phyloP scores from a whole-genome alignment of 2,888 invertebrate genomes.

The Pristionchus maxplancki region DNA sequence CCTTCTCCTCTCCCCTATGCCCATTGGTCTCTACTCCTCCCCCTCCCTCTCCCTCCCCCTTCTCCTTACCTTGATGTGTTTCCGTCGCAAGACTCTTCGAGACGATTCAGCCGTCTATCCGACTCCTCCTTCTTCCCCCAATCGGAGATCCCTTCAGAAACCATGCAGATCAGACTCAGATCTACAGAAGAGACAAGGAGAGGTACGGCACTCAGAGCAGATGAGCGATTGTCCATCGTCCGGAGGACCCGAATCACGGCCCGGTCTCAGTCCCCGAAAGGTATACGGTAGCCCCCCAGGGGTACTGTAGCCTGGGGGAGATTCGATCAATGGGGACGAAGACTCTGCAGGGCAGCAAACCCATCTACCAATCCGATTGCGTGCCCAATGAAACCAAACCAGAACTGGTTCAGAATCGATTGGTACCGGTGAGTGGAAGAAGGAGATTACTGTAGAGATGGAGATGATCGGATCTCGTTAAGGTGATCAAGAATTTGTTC shows the following conservation, averaged over 20 bases:
- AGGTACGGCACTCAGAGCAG: background rate
- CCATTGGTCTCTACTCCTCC: too few relatives aligned
- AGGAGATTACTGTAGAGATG: background rate
- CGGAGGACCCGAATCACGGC: background rate
- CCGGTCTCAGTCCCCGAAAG: background rate
- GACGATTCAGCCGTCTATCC: background rate
- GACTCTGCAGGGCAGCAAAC: background rate
- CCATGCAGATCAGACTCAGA: background rate
- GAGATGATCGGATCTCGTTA: background rate
- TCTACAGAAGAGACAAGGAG: background rate
- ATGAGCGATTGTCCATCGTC: background rate
- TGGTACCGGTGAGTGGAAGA: background rate
- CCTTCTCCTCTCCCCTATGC: background rate
- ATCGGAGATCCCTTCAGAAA: background rate
- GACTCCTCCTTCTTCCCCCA: background rate
- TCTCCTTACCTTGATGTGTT: background rate
- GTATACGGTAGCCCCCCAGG: background rate
- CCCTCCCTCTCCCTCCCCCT: too few relatives aligned
- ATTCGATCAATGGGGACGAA: background rate
- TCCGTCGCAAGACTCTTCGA: background rate
- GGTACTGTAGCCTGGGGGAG: constrained; percentile 4
- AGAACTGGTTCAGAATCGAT: constrained; percentile 26
- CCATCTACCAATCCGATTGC: background rate
- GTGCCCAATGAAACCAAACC: background rate
- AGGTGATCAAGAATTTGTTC: constrained; percentile 33